Evolutionary conservation across 2,888 invertebrate genomes (phyloP).

Genomic region (Acrocera orbiculus): DNA sequence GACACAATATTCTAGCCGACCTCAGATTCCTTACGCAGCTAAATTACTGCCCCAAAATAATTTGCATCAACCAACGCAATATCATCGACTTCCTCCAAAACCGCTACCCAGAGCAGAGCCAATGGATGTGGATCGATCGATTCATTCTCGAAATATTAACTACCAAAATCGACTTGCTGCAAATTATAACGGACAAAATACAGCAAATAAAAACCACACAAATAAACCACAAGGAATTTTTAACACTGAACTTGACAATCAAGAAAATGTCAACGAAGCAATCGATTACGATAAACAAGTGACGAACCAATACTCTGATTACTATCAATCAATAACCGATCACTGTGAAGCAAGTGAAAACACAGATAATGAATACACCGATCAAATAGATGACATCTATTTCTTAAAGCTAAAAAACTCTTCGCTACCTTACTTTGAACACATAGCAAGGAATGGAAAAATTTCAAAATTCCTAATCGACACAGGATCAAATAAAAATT

Average conservation of each 20-base stretch:
- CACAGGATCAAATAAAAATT: constrained; percentile 12
- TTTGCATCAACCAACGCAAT: neutral
- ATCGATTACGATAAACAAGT: neutral
- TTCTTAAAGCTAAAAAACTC: constrained; percentile 13
- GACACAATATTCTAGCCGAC: neutral
- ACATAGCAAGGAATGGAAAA: constrained; percentile 10
- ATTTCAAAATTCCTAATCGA: constrained; percentile 12
- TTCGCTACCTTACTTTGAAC: constrained; percentile 13
- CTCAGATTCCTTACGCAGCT: no score
- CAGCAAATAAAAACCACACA: no score
- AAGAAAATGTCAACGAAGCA: neutral
- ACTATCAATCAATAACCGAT: neutral
- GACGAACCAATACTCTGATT: neutral
- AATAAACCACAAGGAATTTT: constrained; percentile 4
- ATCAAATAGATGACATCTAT: constrained; percentile 8
- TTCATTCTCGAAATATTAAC: constrained; percentile 8
- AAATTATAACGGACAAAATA: neutral
- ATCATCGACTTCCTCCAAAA: constrained; percentile 4
- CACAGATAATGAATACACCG: neutral
- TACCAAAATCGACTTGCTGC: constrained; percentile 6
- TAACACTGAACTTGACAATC: neutral
- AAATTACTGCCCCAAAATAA: no score
- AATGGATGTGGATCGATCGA: constrained; percentile 9
- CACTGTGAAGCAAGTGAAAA: no score
- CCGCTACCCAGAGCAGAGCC: constrained; percentile 9